Base-by-base conservation (phyloP, 1,140 invertebrate species). In the Procambarus virginalis region DNA sequence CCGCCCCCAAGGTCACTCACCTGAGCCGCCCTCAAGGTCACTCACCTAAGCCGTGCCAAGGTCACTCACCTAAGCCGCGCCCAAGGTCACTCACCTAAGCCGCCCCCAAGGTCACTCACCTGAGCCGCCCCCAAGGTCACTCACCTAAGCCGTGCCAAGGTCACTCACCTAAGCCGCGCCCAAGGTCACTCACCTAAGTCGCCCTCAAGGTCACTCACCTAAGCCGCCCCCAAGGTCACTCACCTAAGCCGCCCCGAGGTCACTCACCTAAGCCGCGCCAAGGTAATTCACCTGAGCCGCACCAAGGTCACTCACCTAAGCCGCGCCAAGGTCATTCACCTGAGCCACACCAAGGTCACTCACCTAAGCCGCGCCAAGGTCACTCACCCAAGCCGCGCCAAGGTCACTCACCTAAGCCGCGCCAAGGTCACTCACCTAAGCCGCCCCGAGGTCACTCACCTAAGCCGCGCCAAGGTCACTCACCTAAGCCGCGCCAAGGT, bases 131-230 rank as follows among this genome's bases (percentile, higher is more conserved):
- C 4, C 20, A 34, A 73, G 64, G 68, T 34, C n/a, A 64, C n/a
- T 17, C 17, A 64, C 92, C 96, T 96, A 6, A 97, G 94, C 93
- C 96, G n/a, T n/a, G n/a, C n/a, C 8, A 4, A 12, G 51, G 8
- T 55, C 12, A 12, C 51, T 55, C 51, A 55, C 51, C 51, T 55
- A 5, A 55, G 8, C 34, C 34, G 34, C 34, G 8, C 12, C 4
- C n/a, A 20, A 64, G 60, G 4, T 64, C 4, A 17, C 17, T 2
- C 0, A 64, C 20, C 20, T 20, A 17, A 64, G 12, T 2, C 55
- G 12, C 12, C 1, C 55, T n/a, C 12, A 58, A 20, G 2, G 10
- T 64, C 2, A 10, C 60, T 64, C 60, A 64, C 60, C 51, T 55
- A 12, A 55, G 6, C 4, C 4, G 12, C 68, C 68, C 2, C 22